Evolutionary conservation across 2,113 vertebrate genomes (phyloP), one percentile per base, ranked within the genome.

Genomic region (Sterrhoptilus dennistouni): DNA sequence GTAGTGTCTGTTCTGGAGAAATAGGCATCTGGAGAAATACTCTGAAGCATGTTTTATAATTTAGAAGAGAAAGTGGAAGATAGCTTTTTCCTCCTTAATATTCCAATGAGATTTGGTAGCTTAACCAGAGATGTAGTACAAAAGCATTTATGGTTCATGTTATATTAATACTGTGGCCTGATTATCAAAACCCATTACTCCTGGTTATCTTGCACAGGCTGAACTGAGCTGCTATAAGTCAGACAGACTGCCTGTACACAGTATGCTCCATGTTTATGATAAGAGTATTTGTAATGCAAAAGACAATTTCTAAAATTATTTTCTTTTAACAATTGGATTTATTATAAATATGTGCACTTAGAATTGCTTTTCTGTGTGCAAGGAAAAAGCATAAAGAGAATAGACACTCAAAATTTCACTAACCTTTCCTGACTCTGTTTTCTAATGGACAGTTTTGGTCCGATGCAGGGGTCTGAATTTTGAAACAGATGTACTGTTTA

Each of bases 171-270:
- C 95, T 96, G 97, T 95, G 97, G 97, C 97, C 94, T 98, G 98
- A 98, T 98, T 98, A 98, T 98, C 97, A 98, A 98, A 98, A 98
- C 79, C 89, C 97, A 98, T 98, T 98, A 98, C 96, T 98, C 97
- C 97, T 98, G 97, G 97, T 98, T 98, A 97, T 98, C 97, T 98
- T 96, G 95, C 96, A 42, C 87, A 56, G 69, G 96, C 97, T 97
- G 97, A 97, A 95, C 84, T 4, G 82, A 97, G 95, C 96, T 96
- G 96, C 96, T 96, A 7, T 98, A 98, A 98, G 98, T 98, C 97
- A 98, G 97, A 83, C 84, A 97, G 96, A 93, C 97, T 97, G 97
- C 87, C 94, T 97, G 79, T 96, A 97, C 95, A 87, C 87, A 82
- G 50, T 96, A 85, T 90, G 95, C 91, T 97, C 97, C 64, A 25